phyloP scores from a whole-genome alignment of 2,113 vertebrate genomes.

The Tautogolabrus adspersus region DNA sequence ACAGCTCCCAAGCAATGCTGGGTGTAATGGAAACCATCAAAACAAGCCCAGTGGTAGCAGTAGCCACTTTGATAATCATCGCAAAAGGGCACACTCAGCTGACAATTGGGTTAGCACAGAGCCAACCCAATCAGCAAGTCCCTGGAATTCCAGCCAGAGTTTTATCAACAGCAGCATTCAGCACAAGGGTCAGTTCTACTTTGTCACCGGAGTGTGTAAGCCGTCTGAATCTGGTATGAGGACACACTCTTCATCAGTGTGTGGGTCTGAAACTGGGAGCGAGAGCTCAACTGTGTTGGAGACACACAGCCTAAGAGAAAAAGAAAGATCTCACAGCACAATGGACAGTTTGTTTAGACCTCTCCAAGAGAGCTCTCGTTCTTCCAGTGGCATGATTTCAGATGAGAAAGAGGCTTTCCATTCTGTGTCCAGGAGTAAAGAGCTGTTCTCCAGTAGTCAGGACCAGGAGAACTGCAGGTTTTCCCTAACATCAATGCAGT shows the following conservation, averaged over 20 bases:
- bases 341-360: conserved; percentile 74
- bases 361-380: conserved; percentile 54
- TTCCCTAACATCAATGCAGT: conserved; percentile 30
- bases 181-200: conserved; percentile 86
- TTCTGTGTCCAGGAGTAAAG: conserved; percentile 32
- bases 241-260: conserved; percentile 49
- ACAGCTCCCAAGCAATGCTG: conserved; percentile 34
- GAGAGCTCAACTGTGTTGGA: conserved; percentile 55
- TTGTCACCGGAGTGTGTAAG: conserved; percentile 82
- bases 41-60: conserved; percentile 29
- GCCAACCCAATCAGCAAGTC: conserved; percentile 46
- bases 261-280: conserved; percentile 53
- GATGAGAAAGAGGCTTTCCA: conserved; percentile 48
- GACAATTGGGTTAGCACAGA: conserved; percentile 59
- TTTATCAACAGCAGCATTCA: conserved; percentile 79
- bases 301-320: conserved; percentile 52
- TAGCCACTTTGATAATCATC: conserved; percentile 58
- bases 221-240: conserved; percentile 43
- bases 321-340: conserved; percentile 73
- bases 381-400: conserved; percentile 45
- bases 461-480: conserved; percentile 62
- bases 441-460: conserved; percentile 39
- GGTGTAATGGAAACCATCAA: conserved; percentile 39
- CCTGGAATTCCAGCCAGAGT: conserved; percentile 52
- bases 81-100: conserved; percentile 70